Conservation (phyloP, 2,888 invertebrate genomes). For the Ischnura elegans region DNA sequence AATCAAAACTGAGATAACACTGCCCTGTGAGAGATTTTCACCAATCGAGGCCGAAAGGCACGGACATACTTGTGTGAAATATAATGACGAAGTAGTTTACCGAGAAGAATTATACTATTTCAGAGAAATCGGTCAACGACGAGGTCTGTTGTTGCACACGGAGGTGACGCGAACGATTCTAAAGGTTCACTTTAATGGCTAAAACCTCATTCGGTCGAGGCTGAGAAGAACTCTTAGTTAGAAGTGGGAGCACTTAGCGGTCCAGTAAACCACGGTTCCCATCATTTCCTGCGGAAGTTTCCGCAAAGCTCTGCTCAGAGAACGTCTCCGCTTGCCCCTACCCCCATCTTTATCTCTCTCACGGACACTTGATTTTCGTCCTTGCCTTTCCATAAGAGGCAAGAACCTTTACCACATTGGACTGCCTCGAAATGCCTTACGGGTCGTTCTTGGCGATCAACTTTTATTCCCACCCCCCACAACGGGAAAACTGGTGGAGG, state of each 20-base stretch:
- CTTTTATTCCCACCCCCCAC: neutral
- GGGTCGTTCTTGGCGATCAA: slow-evolving; percentile 33
- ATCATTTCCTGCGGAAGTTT: neutral
- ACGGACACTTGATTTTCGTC: neutral
- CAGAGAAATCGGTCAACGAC: too few relatives aligned
- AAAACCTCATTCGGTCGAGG: neutral
- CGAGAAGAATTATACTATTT: too few relatives aligned
- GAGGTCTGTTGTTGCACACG: too few relatives aligned
- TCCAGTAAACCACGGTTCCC: neutral
- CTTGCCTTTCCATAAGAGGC: neutral
- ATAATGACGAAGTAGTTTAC: too few relatives aligned
- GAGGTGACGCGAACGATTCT: neutral
- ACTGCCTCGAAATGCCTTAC: slow-evolving; percentile 23
- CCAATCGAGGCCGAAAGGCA: too few relatives aligned
- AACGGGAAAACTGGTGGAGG: neutral
- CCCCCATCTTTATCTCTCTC: too few relatives aligned
- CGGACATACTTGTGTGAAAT: too few relatives aligned
- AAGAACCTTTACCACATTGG: neutral
- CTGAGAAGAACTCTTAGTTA: neutral
- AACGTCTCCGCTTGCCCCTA: neutral
- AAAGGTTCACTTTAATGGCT: neutral
- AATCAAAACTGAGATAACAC: too few relatives aligned
- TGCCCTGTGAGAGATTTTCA: too few relatives aligned
- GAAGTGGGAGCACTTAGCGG: too few relatives aligned
- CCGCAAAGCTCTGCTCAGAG: neutral